Evolutionary conservation across 2,113 vertebrate genomes (phyloP), one percentile per base, ranked within the genome.

Genomic region (Camelus dromedarius): DNA sequence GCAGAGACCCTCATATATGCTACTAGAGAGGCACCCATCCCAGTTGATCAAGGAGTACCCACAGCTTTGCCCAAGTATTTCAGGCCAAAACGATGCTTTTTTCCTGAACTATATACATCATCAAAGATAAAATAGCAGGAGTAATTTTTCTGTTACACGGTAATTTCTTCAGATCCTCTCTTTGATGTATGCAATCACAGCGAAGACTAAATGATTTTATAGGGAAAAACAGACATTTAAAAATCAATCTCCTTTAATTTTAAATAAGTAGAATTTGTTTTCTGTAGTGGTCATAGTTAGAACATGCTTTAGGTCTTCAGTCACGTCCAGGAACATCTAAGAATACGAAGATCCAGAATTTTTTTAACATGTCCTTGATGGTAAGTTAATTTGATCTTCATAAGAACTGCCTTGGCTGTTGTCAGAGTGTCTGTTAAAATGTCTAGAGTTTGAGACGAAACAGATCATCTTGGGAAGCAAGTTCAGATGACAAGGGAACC

Each of bases 391-490:
- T 91, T 85, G 93, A 86, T 93, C 93, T 96, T 96, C 86, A 6
- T 89, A 92, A 89, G 82, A 86, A 82, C 86, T 83, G 91, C 50
- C 58, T 96, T 96, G 92, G 96, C 95, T 95, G 58, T 91, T 95
- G 88, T 92, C 83, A 83, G 58, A 60, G 96, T 86, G n/a, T 97
- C 89, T 94, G 82, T 92, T 97, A 93, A 89, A 90, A 86, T 87
- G 73, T 96, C 96, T 96, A 93, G 96, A 89, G 86, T 93, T 95
- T 97, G 97, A 98, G 38, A 97, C 93, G 92, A 98, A 98, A 95
- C 96, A 98, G 97, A 97, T 91, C 96, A 93, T 96, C 93, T 94
- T 91, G 82, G 85, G 93, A 96, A 95, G 93, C 96, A 64, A 82
- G 46, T 93, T 89, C 15, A 22, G 79, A 95, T 92, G 97, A 95